Percentiles rank a stretch among this genome's conserved stretches.
Evolutionary conservation across 2,113 vertebrate genomes (phyloP).

Genomic region (Mionectes macconnelli): DNA sequence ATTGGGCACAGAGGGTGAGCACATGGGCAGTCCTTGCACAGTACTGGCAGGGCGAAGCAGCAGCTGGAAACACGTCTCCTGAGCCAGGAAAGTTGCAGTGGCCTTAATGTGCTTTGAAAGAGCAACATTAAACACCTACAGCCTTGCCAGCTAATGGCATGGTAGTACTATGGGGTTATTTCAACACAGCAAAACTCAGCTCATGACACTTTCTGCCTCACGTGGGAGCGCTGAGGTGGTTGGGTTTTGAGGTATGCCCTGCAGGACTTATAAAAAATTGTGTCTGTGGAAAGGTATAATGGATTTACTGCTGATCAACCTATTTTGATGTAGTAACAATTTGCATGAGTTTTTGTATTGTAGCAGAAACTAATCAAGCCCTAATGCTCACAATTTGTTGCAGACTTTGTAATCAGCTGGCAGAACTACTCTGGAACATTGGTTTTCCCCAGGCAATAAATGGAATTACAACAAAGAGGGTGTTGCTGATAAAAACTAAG

Average conservation of each 20-base stretch:
- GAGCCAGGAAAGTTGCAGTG: not conserved
- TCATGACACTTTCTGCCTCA: not conserved
- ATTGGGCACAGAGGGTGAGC: not conserved
- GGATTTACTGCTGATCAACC: not conserved
- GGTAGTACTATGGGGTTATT: not conserved
- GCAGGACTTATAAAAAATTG: not conserved
- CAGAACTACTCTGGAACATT: not conserved
- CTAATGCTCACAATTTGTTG: not conserved
- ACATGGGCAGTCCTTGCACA: not conserved
- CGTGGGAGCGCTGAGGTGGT: not conserved
- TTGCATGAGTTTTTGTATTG: not conserved
- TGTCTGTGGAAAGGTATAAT: not conserved
- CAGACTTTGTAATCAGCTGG: not conserved
- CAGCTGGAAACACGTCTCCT: not conserved
- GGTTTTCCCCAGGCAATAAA: not conserved
- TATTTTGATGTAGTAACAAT: not conserved
- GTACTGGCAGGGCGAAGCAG: not conserved
- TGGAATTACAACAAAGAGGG: not conserved
- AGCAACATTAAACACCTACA: slow-evolving; percentile 1
- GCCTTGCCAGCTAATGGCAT: slow-evolving; percentile 13
- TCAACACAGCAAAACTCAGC: not conserved
- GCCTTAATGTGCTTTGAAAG: slow-evolving; percentile 21
- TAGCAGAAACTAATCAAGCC: not conserved
- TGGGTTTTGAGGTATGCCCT: not conserved
- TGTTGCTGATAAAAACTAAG: not conserved